Evolutionary conservation across 2,888 invertebrate species (phyloP).

Genomic region (Eilema griseolum): DNA sequence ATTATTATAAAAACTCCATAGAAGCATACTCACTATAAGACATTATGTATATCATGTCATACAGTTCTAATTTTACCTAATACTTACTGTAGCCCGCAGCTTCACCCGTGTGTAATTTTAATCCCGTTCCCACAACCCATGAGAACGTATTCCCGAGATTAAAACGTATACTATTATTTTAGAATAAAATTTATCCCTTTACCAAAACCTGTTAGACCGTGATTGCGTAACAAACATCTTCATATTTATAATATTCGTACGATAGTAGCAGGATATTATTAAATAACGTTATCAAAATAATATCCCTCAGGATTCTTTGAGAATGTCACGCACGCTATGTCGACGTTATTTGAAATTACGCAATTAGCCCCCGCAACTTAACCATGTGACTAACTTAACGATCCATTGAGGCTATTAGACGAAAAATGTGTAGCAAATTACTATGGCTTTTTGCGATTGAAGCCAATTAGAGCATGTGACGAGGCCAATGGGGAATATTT

Average conservation of each 20-base stretch:
- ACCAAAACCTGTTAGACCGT: no score
- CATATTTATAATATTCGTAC: no score
- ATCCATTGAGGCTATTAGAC: slow-evolving; percentile 74
- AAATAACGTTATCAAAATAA: slow-evolving; percentile 47
- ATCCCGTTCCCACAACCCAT: no score
- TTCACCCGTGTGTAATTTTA: no score
- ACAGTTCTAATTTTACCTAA: background rate
- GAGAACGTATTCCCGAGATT: no score
- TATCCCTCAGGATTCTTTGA: slow-evolving; percentile 54
- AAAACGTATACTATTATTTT: no score
- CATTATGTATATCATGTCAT: background rate
- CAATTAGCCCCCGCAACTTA: slow-evolving; percentile 66
- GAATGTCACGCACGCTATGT: slow-evolving; percentile 59
- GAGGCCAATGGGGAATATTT: slow-evolving; percentile 26
- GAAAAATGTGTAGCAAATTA: slow-evolving; percentile 69
- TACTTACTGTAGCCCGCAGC: no score
- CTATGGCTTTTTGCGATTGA: slow-evolving; percentile 51
- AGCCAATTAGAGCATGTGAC: slow-evolving; percentile 48
- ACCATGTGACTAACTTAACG: slow-evolving; percentile 62
- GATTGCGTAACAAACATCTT: no score
- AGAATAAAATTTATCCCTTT: no score
- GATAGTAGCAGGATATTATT: no score
- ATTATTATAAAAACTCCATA: background rate
- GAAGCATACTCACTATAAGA: background rate
- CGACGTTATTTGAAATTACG: slow-evolving; percentile 72